Percentiles rank a stretch among this genome's conserved stretches.
Conservation (phyloP, 2,797 vertebrate species). For the Xiphorhynchus erythropygius region DNA sequence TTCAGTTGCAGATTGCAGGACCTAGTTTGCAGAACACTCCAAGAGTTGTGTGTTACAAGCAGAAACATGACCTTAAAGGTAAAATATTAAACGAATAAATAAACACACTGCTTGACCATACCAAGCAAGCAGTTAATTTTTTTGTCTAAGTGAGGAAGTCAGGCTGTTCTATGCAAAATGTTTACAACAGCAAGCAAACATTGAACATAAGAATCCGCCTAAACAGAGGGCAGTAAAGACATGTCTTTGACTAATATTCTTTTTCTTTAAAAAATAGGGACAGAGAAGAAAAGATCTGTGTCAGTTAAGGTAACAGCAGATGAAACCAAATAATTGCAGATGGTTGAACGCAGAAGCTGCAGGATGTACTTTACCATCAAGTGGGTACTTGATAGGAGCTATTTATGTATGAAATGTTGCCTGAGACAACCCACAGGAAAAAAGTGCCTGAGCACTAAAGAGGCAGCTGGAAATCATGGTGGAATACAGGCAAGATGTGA, state of each 20-base stretch:
- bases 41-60: background rate
- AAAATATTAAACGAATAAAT: background rate
- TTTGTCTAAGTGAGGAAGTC: background rate
- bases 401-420: slow-evolving; percentile 49
- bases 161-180: background rate
- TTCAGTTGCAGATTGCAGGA: background rate
- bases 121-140: background rate
- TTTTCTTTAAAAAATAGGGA: background rate
- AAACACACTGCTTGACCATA: background rate
- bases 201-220: background rate
- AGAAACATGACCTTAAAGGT: background rate
- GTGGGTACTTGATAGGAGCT: slow-evolving; percentile 54
- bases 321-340: slow-evolving; percentile 39
- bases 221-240: background rate
- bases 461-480: slow-evolving; percentile 28
- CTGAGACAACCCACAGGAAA: slow-evolving; percentile 18
- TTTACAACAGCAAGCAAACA: background rate
- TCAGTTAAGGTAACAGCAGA: slow-evolving; percentile 28
- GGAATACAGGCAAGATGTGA: background rate
- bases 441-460: background rate
- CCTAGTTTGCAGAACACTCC: background rate
- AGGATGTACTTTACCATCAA: slow-evolving; percentile 65
- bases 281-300: background rate
- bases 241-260: background rate
- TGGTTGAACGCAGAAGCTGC: slow-evolving; percentile 38